Base-by-base conservation (phyloP, 1,140 invertebrate genomes). In the Calliphora vicina region DNA sequence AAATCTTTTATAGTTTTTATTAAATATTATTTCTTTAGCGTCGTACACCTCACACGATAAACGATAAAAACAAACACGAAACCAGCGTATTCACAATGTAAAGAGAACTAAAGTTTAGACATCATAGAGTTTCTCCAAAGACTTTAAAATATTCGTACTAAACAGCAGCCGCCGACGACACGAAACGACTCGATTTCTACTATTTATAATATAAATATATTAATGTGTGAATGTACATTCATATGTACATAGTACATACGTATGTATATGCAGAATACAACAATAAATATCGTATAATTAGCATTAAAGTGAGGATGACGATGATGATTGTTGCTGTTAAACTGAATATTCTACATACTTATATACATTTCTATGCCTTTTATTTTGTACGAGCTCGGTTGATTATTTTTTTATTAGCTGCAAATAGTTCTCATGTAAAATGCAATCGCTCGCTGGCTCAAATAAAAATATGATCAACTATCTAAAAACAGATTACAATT, bases 141-240 rank as follows among this genome's bases (percentile, higher is more conserved):
- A 67, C 61, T 67, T 67, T 23, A 67, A 67, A 67, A 23, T 67
- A 23, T 20, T 67, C 15, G 35, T 35, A 35, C 35, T 6, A 10
- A 67, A 67, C n/a, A 23, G 61, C 61, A 67, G 61, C 61, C 61
- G 61, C 61, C 17, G 61, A 20, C 61, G 61, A 67, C 61, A 67
- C 13, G 3, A 50, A 50, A 50, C 45, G 23, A 23, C 61, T 8
- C 61, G 50, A 57, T 15, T 57, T 57, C 15, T 57, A 57, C 50
- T 35, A 35, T 35, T 35, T 35, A 35, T 35, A n/a, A n/a, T n/a
- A n/a, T n/a, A n/a, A n/a, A n/a, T n/a, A n/a, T n/a, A n/a, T n/a
- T n/a, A n/a, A n/a, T n/a, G n/a, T n/a, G n/a, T n/a, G n/a, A n/a
- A n/a, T n/a, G n/a, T n/a, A 35, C 35, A 35, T 35, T 10, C 35